A percentile compares a stretch with the other conserved stretches of the same genome.
Evolutionary conservation across 2,888 invertebrate genomes (phyloP).

Genomic region (Atrina japonica): DNA sequence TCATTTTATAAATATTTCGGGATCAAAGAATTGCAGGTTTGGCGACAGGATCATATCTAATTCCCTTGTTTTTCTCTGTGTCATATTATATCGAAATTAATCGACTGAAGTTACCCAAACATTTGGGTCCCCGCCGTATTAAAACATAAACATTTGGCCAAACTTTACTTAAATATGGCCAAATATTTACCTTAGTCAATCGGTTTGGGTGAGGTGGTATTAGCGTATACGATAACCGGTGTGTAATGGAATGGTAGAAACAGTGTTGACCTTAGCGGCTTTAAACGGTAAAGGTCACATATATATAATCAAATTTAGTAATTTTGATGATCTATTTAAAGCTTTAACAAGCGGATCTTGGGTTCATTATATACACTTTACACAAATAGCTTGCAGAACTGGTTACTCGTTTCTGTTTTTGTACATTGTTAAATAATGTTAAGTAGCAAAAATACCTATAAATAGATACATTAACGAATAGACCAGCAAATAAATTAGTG

Average conservation of each 20-base stretch:
- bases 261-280: conserved; percentile 1
- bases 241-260: not conserved
- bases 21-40: not conserved
- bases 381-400: no score
- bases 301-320: no score
- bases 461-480: no score
- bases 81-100: conserved; percentile 39
- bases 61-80: conserved; percentile 26
- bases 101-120: conserved; percentile 28
- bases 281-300: not conserved
- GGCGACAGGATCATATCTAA: conserved; percentile 23
- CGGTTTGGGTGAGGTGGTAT: conserved; percentile 7
- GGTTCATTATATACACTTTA: no score
- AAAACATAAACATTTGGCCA: conserved; percentile 35
- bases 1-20: no score
- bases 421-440: no score
- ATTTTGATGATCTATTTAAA: no score
- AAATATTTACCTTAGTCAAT: conserved; percentile 33
- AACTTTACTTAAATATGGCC: conserved; percentile 31
- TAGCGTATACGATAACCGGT: no score
- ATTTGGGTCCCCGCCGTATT: conserved; percentile 16
- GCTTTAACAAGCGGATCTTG: no score
- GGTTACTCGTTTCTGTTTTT: no score
- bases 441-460: no score
- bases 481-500: no score